These are phyloP conservation scores for Tolypeutes matacus DNA, from an alignment of 2,797 vertebrate genomes.

Conservation along the genomic window DNA sequence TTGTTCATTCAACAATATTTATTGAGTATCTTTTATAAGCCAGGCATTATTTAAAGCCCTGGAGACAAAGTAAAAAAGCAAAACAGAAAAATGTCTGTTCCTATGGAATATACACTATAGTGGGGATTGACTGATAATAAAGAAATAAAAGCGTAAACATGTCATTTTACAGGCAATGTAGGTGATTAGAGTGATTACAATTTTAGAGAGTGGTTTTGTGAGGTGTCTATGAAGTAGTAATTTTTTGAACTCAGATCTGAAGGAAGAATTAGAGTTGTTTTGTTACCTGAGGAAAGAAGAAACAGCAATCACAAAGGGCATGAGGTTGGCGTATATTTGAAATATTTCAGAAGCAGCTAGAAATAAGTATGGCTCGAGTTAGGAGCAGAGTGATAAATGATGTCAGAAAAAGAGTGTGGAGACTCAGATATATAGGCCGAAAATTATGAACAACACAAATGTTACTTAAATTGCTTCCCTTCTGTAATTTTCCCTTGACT, in stretches of 20 bases:
- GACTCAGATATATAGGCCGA: not conserved
- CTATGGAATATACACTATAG: not conserved
- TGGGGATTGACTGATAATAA: not conserved
- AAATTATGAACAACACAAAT: not conserved
- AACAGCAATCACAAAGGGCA: not conserved
- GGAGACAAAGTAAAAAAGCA: not conserved
- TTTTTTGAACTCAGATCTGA: not conserved
- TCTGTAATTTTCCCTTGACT: not conserved
- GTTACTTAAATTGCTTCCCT: not conserved
- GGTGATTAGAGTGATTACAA: not conserved
- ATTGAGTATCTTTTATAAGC: not conserved
- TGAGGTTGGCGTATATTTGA: not conserved
- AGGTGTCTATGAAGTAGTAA: not conserved
- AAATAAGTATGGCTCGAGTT: not conserved
- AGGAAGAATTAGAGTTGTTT: not conserved
- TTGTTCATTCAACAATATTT: not conserved
- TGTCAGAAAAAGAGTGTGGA: not conserved
- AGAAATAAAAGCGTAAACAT: not conserved
- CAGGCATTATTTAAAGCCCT: not conserved
- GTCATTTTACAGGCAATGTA: too few species aligned
- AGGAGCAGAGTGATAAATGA: not conserved
- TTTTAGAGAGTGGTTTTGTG: not conserved
- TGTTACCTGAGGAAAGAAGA: not conserved
- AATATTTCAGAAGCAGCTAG: not conserved
- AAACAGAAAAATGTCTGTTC: not conserved